Evolutionary conservation across 2,888 invertebrate genomes (phyloP).

Genomic region (Cerceris rybyensis): DNA sequence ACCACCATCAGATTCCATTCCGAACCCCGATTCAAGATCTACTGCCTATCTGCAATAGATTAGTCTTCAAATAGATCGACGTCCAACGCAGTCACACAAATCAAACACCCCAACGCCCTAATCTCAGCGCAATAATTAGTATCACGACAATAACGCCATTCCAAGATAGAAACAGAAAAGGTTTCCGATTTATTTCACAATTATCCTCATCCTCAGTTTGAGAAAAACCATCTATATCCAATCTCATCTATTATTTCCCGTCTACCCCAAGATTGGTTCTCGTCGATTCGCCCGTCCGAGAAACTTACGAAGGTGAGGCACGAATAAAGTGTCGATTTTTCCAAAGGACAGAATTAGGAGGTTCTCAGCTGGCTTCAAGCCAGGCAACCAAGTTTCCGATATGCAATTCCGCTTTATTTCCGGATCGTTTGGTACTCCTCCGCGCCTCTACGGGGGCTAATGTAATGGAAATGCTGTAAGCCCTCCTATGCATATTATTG

Average conservation of each 20-base stretch:
- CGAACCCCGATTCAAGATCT: not conserved
- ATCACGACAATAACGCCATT: too few relatives aligned
- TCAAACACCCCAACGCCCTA: too few relatives aligned
- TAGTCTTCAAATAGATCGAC: too few relatives aligned
- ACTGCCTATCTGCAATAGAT: too few relatives aligned
- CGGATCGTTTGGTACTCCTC: conserved; percentile 74
- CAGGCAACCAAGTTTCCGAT: conserved; percentile 72
- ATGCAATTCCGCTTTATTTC: conserved; percentile 78
- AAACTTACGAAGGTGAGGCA: conserved; percentile 49
- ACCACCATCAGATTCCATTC: not conserved
- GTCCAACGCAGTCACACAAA: too few relatives aligned
- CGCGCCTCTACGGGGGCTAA: conserved; percentile 74
- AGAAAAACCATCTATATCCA: conserved; percentile 17
- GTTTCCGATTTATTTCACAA: not conserved
- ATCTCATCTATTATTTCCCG: conserved; percentile 32
- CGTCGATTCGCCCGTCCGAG: conserved; percentile 35
- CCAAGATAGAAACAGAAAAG: not conserved
- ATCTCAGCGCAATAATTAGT: too few relatives aligned
- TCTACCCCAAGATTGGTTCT: conserved; percentile 41
- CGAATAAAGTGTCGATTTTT: conserved; percentile 66
- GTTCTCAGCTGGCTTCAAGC: conserved; percentile 62
- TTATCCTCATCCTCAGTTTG: conserved; percentile 7
- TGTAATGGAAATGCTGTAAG: conserved; percentile 78
- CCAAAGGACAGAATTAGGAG: conserved; percentile 70
- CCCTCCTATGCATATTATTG: conserved; percentile 78